A percentile compares a stretch with the other conserved stretches of the same genome.
phyloP scores from a whole-genome alignment of 1,140 invertebrate species.

The Drosophila tristis region DNA sequence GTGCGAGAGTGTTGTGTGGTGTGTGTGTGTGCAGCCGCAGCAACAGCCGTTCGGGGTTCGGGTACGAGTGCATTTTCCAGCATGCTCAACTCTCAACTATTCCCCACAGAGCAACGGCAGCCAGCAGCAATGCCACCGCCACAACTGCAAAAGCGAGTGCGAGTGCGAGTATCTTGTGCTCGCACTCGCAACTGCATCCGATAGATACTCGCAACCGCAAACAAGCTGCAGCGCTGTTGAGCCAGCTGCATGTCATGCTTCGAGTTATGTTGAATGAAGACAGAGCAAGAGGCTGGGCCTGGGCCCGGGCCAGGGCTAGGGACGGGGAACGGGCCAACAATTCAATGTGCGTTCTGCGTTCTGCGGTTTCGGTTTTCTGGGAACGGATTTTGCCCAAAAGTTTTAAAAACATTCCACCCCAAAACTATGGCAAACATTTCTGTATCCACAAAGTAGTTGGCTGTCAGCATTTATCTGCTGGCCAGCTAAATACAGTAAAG shows the following conservation, averaged over 20 bases:
- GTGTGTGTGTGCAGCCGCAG: conserved; percentile 28
- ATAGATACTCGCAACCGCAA: conserved; percentile 70
- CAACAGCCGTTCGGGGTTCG: conserved; percentile 7
- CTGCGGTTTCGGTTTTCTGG: conserved; percentile 47
- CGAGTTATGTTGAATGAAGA: conserved; percentile 17
- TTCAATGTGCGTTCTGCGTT: conserved; percentile 70
- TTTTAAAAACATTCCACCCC: conserved; percentile 66
- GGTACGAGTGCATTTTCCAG: conserved; percentile 16
- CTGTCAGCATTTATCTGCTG: conserved; percentile 68
- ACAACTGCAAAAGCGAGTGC: conserved; percentile 19
- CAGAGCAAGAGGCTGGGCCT: not conserved
- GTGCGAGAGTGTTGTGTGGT: not conserved
- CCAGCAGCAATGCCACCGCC: not conserved
- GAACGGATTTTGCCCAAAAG: conserved; percentile 63
- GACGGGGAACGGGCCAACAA: conserved; percentile 8
- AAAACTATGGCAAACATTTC: conserved; percentile 76
- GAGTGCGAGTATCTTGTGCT: conserved; percentile 31
- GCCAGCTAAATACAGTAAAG: not conserved
- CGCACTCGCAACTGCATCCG: conserved; percentile 54
- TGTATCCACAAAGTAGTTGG: conserved; percentile 74
- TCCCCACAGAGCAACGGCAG: conserved; percentile 56
- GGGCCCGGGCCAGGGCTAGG: no score
- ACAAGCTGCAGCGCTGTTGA: conserved; percentile 65
- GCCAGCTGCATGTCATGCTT: conserved; percentile 53
- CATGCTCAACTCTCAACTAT: conserved; percentile 60